Base-by-base conservation (phyloP, 2,888 invertebrate species). In the Netelia melanura region DNA sequence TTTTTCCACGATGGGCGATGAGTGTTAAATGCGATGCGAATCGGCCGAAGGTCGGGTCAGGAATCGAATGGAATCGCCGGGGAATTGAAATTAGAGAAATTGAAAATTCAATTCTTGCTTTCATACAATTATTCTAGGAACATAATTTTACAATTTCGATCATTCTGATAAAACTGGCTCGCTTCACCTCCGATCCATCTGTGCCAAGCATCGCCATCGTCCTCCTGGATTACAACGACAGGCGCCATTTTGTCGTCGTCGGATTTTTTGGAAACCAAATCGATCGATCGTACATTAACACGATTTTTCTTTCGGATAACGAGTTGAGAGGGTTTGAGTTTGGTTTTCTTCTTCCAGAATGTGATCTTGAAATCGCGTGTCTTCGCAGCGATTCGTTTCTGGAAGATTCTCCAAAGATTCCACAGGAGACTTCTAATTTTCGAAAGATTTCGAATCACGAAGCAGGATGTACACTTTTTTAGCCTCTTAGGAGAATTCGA, bases 401-500 rank as follows among this genome's bases (percentile, higher is more conserved):
- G 11, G 2, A 65, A 14, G 9, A 30, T 1, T 8, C 10, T 30
- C 2, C 54, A 64, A 25, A 79, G 43, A 6, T 65, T 23, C 3
- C 65, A 38, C 17, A 83, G 14, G 0, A 77, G 5, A 2, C 43
- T 25, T 48, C 64, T 43, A 3, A 85, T 17, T 74, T 64, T 23
- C 67, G 17, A 1, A 80, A 85, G 54, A 10, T 30, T 38, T 0
- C 44, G 3, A 38, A 38, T 38, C 3, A 6, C 5, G 3, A 74
- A 17, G 52, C 80, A 85, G n/a, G 17, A 23, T 9, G 44, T 71
- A 11, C 14, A 43, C n/a, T 77, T 77, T 44, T 72, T 38, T 2
- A 8, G 2, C 1, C 54, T 64, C 0, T 64, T 17, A 17, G 11
- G 38, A 6, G 2, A 21, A 10, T 2, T 65, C 0, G 48, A 56